Conservation (phyloP, 2,888 invertebrate species). For the Troides helena region DNA sequence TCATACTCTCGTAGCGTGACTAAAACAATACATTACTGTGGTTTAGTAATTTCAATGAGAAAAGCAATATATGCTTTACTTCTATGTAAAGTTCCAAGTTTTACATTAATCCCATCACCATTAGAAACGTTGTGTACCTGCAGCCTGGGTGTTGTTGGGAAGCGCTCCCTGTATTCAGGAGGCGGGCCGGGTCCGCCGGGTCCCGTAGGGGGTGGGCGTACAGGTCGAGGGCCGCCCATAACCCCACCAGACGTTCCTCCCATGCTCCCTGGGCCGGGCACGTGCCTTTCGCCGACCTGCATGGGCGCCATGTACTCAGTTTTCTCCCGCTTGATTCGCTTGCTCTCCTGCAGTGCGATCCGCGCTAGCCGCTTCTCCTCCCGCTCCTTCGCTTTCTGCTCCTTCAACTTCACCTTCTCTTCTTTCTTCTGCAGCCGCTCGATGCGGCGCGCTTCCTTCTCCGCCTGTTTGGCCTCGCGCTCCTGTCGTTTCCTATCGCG, state of each 20-base stretch:
- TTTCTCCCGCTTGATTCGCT: constrained; percentile 64
- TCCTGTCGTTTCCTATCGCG: constrained; percentile 79
- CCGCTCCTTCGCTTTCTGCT: constrained; percentile 70
- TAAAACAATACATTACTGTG: no score
- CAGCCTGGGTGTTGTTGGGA: constrained; percentile 53
- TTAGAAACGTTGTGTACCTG: constrained; percentile 41
- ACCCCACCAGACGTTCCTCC: constrained; percentile 31
- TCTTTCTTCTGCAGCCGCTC: constrained; percentile 75
- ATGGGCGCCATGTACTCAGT: constrained; percentile 31
- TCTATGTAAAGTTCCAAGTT: no score
- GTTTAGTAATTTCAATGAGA: no score
- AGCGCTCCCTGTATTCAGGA: constrained; percentile 43
- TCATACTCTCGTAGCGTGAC: no score
- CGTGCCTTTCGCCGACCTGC: not conserved
- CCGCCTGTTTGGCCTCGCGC: constrained; percentile 71
- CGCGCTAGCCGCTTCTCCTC: constrained; percentile 70
- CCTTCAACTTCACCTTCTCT: constrained; percentile 71
- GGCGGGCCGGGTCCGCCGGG: constrained; percentile 22
- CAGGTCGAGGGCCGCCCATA: constrained; percentile 15
- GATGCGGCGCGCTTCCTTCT: constrained; percentile 70
- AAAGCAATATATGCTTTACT: no score
- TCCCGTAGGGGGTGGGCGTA: not conserved
- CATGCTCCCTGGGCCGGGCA: constrained; percentile 11
- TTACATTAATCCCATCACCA: no score
- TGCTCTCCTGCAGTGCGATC: constrained; percentile 67